Base-by-base conservation (phyloP, 1,140 invertebrate genomes). In the Cotesia vestalis region DNA sequence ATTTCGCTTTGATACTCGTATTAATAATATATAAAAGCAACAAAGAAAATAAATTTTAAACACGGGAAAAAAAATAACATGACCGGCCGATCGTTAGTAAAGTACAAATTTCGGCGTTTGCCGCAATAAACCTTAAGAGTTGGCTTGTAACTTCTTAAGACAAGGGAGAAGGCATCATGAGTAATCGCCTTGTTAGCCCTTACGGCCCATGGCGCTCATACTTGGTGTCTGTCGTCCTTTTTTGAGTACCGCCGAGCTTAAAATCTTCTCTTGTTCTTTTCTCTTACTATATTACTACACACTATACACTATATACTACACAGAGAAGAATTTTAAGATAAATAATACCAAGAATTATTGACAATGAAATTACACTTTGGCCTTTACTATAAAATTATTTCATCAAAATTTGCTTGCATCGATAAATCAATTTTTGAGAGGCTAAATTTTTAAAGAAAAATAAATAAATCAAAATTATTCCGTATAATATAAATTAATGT, bases 41-140 rank as follows among this genome's bases (percentile, higher is more conserved):
- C 27, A 64, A 64, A 9, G 11, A 46, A 9, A 38, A 27, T 36
- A 17, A 51, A 11, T 51, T 38, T n/a, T n/a, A 27, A 51, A 64
- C 46, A 64, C 80, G 80, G 80, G 71, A 75, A 77, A 53, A 73
- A 69, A 67, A 46, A 40, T 38, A 9, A 53, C 52, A 69, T 62
- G 69, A 74, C 73, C 73, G 12, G 61, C 74, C 76, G 81, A 86
- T 85, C 83, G 81, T 85, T 85, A 85, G 81, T 78, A 80, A 84
- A 81, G 84, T 86, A 86, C 85, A 87, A 87, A 87, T 87, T 87
- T 86, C 78, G 78, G 83, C 83, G 86, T 86, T 87, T 84, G 83
- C 82, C 77, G 84, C 80, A 85, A 85, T 85, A 86, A 86, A 87
- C 81, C 80, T 83, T 83, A 78, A 78, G 79, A 81, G 73, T 38